Conservation (phyloP, 2,113 vertebrate genomes). For the Antigone vipio region DNA sequence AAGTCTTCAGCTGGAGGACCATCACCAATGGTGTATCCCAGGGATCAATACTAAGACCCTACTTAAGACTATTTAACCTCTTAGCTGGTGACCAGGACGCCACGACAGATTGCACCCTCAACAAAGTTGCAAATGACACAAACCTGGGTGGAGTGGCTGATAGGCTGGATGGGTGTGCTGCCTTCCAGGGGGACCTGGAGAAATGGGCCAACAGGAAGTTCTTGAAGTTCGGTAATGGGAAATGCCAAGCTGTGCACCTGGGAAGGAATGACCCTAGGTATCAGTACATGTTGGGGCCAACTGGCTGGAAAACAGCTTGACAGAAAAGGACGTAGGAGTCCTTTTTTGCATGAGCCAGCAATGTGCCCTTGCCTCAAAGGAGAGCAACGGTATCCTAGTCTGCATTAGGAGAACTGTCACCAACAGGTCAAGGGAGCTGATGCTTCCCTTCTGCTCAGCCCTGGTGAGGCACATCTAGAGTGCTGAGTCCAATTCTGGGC, state of each 20-base stretch:
- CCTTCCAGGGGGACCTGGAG: background rate
- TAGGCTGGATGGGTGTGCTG: background rate
- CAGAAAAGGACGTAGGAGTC: background rate
- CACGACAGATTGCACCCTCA: background rate
- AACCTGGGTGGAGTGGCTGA: background rate
- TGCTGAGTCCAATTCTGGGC: background rate
- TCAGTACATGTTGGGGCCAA: rapidly evolving
- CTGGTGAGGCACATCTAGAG: background rate
- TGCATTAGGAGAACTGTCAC: background rate
- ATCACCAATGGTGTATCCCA: background rate
- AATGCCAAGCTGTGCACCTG: background rate
- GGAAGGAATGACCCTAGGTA: background rate
- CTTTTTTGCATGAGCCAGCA: background rate
- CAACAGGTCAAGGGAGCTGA: background rate
- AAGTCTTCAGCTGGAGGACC: background rate
- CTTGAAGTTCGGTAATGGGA: background rate
- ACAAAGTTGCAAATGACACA: background rate
- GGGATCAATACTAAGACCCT: background rate
- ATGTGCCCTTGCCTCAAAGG: background rate
- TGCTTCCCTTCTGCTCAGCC: background rate
- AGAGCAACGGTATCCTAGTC: too few relatives aligned
- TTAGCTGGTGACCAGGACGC: background rate
- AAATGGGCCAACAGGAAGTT: background rate
- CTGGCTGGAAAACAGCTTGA: background rate
- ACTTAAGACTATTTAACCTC: background rate